phyloP scores from a whole-genome alignment of 2,888 invertebrate species.

The Diaphora mendica region DNA sequence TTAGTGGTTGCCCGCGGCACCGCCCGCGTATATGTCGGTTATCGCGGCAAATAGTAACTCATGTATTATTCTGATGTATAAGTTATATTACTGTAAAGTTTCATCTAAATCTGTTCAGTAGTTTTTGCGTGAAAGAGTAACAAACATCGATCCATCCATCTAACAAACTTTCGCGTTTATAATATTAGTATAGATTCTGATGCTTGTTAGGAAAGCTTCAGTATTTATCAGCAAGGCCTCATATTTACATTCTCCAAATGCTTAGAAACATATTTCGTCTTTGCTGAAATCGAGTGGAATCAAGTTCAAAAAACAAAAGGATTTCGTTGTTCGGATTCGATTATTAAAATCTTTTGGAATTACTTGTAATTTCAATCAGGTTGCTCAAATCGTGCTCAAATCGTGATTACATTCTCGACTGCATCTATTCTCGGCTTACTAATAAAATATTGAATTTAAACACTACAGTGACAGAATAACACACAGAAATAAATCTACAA shows the following conservation, averaged over 20 bases:
- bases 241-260: background rate
- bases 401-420: background rate
- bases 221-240: background rate
- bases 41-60: no score
- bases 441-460: background rate
- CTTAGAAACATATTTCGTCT: background rate
- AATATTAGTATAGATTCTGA: no score
- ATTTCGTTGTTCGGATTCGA: background rate
- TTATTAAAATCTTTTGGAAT: no score
- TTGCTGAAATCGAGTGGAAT: background rate
- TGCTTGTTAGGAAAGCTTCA: no score
- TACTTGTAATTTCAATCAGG: background rate
- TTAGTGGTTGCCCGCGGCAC: no score
- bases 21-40: no score
- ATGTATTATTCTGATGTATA: no score
- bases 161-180: no score
- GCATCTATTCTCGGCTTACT: background rate
- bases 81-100: no score
- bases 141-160: no score
- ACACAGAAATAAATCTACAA: background rate
- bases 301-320: background rate
- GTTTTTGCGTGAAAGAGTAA: no score
- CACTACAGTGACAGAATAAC: background rate
- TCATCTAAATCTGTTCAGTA: no score
- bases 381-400: background rate